Conservation (phyloP, 2,888 invertebrate species). For the Tolmerus cingulatus region DNA sequence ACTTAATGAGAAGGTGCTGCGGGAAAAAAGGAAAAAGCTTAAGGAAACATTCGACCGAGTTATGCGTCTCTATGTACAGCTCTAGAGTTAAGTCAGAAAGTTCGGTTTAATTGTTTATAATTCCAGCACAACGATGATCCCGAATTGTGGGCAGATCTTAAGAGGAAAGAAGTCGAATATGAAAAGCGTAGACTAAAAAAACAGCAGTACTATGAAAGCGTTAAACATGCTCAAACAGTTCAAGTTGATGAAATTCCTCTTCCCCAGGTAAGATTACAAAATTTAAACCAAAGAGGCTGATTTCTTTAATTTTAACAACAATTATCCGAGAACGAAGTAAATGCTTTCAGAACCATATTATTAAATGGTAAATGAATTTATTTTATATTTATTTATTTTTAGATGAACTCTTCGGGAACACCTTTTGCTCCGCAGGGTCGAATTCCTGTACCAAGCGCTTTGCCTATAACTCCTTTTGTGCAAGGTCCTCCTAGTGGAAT, state of each 20-base stretch:
- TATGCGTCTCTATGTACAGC: constrained; percentile 88
- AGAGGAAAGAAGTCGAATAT: constrained; percentile 89
- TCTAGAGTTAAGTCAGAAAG: constrained; percentile 61
- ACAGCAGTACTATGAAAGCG: constrained; percentile 93
- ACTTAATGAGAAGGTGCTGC: constrained; percentile 93
- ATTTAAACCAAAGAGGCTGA: not conserved
- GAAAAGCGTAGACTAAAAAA: constrained; percentile 86
- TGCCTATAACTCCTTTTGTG: constrained; percentile 63
- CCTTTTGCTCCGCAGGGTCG: constrained; percentile 61
- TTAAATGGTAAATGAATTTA: too few species aligned
- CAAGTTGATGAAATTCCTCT: constrained; percentile 95
- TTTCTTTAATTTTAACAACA: too few species aligned
- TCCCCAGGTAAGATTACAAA: constrained; percentile 67
- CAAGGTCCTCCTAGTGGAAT: constrained; percentile 73
- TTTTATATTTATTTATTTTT: constrained; percentile 40
- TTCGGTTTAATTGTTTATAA: not conserved
- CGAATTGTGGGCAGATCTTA: constrained; percentile 92
- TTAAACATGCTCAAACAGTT: constrained; percentile 93
- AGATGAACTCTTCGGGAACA: constrained; percentile 62
- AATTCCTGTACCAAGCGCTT: constrained; percentile 57
- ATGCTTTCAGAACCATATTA: too few species aligned
- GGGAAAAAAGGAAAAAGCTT: constrained; percentile 94
- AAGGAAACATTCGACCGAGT: constrained; percentile 95
- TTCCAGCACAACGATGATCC: constrained; percentile 92
- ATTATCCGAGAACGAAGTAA: too few species aligned